Conservation (phyloP, 2,113 vertebrate species). For the Cinclus mexicanus region DNA sequence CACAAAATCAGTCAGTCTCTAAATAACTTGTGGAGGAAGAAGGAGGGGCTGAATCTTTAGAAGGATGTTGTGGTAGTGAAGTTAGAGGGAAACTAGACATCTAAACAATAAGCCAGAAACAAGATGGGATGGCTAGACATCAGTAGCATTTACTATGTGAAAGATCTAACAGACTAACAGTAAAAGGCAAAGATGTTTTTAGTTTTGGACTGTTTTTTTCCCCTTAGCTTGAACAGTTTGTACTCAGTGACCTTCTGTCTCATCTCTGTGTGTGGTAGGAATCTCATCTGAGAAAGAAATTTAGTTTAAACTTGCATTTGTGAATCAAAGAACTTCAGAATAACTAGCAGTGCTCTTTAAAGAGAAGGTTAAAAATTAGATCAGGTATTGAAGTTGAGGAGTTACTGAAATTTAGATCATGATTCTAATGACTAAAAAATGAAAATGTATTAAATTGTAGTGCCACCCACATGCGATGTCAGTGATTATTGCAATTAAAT, state of each 20-base stretch:
- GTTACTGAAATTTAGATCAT: not conserved
- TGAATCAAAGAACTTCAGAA: not conserved
- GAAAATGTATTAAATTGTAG: not conserved
- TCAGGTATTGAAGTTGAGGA: not conserved
- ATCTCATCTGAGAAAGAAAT: not conserved
- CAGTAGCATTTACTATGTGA: not conserved
- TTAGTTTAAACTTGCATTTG: not conserved
- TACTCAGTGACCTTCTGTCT: not conserved
- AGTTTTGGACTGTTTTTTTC: not conserved
- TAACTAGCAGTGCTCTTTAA: not conserved
- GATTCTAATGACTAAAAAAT: not conserved
- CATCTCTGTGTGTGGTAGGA: not conserved
- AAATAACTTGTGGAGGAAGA: not conserved
- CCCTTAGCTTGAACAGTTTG: not conserved
- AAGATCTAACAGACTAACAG: not conserved
- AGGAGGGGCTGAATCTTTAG: not conserved
- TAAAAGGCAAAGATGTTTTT: not conserved
- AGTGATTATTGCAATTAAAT: not conserved
- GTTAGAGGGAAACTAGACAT: not conserved
- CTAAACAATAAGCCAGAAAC: not conserved
- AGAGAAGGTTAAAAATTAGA: not conserved
- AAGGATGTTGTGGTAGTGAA: not conserved
- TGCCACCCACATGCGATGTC: not conserved
- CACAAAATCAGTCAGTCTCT: not conserved
- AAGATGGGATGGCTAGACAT: constrained; percentile 8